Base-by-base conservation (phyloP, 2,797 vertebrate genomes). In the Todus mexicanus region DNA sequence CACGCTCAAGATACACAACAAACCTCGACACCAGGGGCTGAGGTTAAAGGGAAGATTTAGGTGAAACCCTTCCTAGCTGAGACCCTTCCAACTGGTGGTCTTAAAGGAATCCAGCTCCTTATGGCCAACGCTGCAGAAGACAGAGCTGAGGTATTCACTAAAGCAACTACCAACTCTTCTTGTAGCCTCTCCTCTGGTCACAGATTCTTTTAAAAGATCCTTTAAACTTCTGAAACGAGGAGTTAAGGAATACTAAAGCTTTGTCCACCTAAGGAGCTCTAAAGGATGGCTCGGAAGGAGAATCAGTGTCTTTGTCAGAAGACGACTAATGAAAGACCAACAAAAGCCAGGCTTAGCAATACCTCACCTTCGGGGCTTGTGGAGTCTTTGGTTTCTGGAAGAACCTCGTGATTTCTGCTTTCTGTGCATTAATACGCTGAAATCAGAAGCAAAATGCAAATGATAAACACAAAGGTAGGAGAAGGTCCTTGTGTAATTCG, bases 371-470 rank as follows among this genome's bases (percentile, higher is more conserved):
- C 68, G 99, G 99, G 87, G 97, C 98, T 81, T 98, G 98, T 5
- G 98, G 99, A 65, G 98, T 98, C 97, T 99, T 99, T 93, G 99
- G 93, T 96, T 99, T 99, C 97, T 99, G 98, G 69, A 99, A 97
- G 98, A 99, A 99, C 61, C 99, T 97, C 1, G 99, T 99, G 74
- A 99, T 99, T 96, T 98, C 99, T 4, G 98, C 98, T 90, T 99
- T 99, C 97, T 98, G 99, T 12, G 99, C 99, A 97, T 99, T 98
- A 54, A 99, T 97, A 43, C 99, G 98, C 99, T 99, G 92, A 11
- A 94, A 95, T 1, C 31, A 82, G 63, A 96, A 51, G 3, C 16
- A 53, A 92, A 87, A 85, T 1, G 51, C 37, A 79, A 33, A 60
- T 2, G 15, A 72, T 9, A 26, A 72, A 2, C 42, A n/a, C 42